Evolutionary conservation across 2,888 invertebrate species (phyloP).

Genomic region (Crocallis elinguaria): DNA sequence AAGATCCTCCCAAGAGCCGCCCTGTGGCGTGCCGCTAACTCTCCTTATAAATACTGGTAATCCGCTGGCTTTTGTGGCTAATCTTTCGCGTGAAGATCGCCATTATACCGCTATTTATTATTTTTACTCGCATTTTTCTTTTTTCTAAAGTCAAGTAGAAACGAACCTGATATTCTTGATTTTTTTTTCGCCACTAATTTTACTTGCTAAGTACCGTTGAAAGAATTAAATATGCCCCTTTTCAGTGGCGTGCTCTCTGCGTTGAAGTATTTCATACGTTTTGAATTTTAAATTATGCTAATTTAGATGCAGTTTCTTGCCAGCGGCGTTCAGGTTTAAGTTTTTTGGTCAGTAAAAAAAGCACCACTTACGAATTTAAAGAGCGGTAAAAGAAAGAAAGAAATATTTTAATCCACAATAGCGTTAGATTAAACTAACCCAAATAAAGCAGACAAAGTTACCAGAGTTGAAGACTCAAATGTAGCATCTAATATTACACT

Average conservation of each 20-base stretch:
- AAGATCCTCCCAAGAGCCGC: slow-evolving; percentile 55
- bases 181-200: slow-evolving; percentile 56
- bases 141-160: slow-evolving; percentile 73
- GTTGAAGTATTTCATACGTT: slow-evolving; percentile 69
- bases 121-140: slow-evolving; percentile 74
- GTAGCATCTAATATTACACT: slow-evolving; percentile 12
- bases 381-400: neutral
- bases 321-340: slow-evolving; percentile 45
- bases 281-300: slow-evolving; percentile 75
- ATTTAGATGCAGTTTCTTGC: slow-evolving; percentile 58
- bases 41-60: slow-evolving; percentile 84
- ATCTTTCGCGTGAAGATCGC: slow-evolving; percentile 83
- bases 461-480: neutral
- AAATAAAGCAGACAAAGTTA: neutral
- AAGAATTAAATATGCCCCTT: slow-evolving; percentile 72
- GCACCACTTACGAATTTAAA: slow-evolving; percentile 10
- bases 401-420: neutral
- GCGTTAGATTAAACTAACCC: neutral
- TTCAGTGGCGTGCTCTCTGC: slow-evolving; percentile 64
- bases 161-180: slow-evolving; percentile 68
- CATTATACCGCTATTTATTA: slow-evolving; percentile 83
- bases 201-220: slow-evolving; percentile 55
- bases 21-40: slow-evolving; percentile 74
- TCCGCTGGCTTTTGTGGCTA: slow-evolving; percentile 81
- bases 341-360: slow-evolving; percentile 33